phyloP scores from a whole-genome alignment of 2,888 invertebrate genomes.

The Microctonus brassicae region DNA sequence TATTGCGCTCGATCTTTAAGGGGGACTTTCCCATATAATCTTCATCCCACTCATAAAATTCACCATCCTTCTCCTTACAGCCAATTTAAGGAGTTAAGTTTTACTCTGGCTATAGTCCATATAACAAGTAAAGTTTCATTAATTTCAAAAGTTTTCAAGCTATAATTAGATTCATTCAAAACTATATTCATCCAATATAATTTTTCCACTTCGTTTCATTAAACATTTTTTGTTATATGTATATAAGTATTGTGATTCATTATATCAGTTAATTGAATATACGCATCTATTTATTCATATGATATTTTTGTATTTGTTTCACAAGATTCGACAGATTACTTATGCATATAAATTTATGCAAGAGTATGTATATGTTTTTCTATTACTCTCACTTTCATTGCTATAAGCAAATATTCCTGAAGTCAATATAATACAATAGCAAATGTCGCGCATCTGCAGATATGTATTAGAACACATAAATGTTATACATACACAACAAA shows the following conservation, averaged over 20 bases:
- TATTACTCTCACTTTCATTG: constrained; percentile 53
- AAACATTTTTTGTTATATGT: no score
- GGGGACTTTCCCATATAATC: constrained; percentile 43
- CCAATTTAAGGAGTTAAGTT: constrained; percentile 16
- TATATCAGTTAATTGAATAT: no score
- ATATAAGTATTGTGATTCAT: no score
- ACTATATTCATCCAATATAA: constrained; percentile 20
- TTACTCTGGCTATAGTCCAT: constrained; percentile 8
- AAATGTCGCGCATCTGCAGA: constrained; percentile 28
- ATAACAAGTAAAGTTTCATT: constrained; percentile 59
- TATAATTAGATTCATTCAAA: constrained; percentile 63
- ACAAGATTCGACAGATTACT: neutral
- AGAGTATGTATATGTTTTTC: neutral
- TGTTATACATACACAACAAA: neutral
- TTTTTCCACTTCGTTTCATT: neutral
- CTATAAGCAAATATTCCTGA: constrained; percentile 65
- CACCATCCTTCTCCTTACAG: constrained; percentile 23
- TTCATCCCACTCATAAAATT: constrained; percentile 31
- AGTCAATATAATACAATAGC: constrained; percentile 52
- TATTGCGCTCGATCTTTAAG: constrained; percentile 33
- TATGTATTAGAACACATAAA: neutral
- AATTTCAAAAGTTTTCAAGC: constrained; percentile 65
- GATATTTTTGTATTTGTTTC: no score
- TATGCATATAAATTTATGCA: neutral
- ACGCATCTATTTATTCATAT: no score